These are phyloP conservation scores for Zoanthus sansibaricus DNA, from an alignment of 92 coral and sea anemone genomes.

Conservation along the genomic window DNA sequence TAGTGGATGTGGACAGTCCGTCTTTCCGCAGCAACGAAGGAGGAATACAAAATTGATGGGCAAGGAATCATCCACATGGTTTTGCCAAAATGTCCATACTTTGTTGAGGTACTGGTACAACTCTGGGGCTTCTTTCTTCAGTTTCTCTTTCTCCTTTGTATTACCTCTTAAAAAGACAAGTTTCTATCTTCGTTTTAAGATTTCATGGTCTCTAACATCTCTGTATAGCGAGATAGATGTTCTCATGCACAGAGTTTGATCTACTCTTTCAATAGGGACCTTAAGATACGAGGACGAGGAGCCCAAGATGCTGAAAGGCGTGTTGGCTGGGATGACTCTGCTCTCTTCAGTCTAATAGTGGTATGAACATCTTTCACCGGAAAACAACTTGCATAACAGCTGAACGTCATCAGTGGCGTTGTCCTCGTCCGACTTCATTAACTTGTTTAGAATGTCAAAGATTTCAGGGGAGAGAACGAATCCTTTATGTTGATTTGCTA, in stretches of 20 bases:
- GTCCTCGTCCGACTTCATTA: conserved; percentile 60
- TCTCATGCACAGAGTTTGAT: conserved; percentile 66
- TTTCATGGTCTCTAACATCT: conserved; percentile 47
- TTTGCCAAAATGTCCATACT: conserved; percentile 48
- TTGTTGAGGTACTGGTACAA: conserved; percentile 36
- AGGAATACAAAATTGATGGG: conserved; percentile 52
- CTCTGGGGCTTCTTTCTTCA: conserved; percentile 14
- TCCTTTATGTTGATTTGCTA: neutral
- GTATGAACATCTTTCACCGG: no score
- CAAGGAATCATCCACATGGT: conserved; percentile 45
- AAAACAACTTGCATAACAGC: no score
- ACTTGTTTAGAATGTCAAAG: conserved; percentile 30
- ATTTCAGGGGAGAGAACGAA: neutral
- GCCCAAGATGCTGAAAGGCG: no score
- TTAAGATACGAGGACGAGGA: neutral
- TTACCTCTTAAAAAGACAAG: conserved; percentile 45
- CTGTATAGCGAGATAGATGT: conserved; percentile 50
- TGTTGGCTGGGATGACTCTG: no score
- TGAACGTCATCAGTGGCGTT: neutral
- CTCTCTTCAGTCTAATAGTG: no score
- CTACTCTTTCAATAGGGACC: conserved; percentile 62
- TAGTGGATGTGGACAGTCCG: conserved; percentile 50
- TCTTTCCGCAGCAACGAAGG: conserved; percentile 46
- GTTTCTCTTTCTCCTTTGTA: conserved; percentile 48
- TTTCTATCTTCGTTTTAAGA: conserved; percentile 15